These are phyloP conservation scores for Crambe crambe DNA, from an alignment of 37 sponge, comb jelly and placozoan genomes.

Conservation along the genomic window DNA sequence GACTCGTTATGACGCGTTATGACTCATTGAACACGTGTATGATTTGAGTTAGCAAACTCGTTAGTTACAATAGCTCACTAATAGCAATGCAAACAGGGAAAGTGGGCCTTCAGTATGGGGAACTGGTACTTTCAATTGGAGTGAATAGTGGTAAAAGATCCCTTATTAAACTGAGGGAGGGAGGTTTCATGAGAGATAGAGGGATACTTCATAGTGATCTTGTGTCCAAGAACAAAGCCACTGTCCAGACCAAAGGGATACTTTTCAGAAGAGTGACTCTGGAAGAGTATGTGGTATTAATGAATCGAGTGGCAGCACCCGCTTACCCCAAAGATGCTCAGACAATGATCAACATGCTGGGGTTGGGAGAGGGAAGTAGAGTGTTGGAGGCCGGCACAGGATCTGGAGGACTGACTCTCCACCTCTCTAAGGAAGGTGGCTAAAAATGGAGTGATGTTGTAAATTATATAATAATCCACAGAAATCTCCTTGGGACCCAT, in stretches of 20 bases:
- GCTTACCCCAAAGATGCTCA: conserved; percentile 62
- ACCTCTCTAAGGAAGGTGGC: conserved; percentile 70
- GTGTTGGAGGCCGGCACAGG: conserved; percentile 76
- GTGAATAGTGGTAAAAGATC: neutral
- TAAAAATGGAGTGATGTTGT: neutral
- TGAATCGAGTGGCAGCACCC: conserved; percentile 57
- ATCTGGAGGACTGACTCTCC: conserved; percentile 74
- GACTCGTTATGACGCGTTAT: too few relatives aligned
- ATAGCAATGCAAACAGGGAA: too few relatives aligned
- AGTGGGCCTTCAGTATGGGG: neutral
- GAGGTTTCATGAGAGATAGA: neutral
- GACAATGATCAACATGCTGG: conserved; percentile 53
- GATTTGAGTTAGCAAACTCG: too few relatives aligned
- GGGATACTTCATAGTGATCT: neutral
- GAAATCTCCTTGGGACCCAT: too few relatives aligned
- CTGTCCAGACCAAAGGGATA: neutral
- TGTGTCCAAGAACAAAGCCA: conserved; percentile 1
- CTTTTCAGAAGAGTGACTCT: conserved; percentile 52
- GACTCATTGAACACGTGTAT: too few relatives aligned
- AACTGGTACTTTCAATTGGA: neutral
- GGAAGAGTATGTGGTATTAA: conserved; percentile 60
- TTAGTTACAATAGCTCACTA: too few relatives aligned
- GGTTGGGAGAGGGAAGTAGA: conserved; percentile 41
- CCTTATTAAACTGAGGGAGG: conserved; percentile 22
- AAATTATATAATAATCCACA: too few relatives aligned